These are phyloP conservation scores for Pardosa pseudoannulata DNA, from an alignment of 2,888 invertebrate genomes.

Conservation along the genomic window DNA sequence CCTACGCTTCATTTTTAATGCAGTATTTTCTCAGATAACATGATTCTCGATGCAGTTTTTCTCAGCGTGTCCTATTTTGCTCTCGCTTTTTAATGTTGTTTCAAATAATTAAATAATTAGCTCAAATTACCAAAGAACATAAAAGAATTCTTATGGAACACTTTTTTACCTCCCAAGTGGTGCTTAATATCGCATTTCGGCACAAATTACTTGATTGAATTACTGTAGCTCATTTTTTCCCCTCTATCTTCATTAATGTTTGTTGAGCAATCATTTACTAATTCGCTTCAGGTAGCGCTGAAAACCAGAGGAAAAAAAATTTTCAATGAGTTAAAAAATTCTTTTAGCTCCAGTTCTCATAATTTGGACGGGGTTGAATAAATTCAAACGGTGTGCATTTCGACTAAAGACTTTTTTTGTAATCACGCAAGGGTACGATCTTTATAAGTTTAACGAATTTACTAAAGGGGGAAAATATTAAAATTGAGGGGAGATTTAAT, in stretches of 20 bases:
- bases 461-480: no score
- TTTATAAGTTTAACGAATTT: not conserved
- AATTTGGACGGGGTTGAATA: not conserved
- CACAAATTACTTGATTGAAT: slow-evolving; percentile 70
- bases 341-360: not conserved
- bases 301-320: not conserved
- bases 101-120: slow-evolving; percentile 17
- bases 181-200: slow-evolving; percentile 64
- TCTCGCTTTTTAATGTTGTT: slow-evolving; percentile 4
- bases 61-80: not conserved
- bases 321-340: not conserved
- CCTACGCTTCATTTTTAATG: not conserved
- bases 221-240: slow-evolving; percentile 24
- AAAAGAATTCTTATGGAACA: slow-evolving; percentile 3
- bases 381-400: not conserved
- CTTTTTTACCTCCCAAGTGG: slow-evolving; percentile 32
- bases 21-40: not conserved
- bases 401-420: not conserved
- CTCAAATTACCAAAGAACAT: slow-evolving; percentile 2
- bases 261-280: slow-evolving; percentile 57
- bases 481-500: not conserved
- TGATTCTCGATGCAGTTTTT: not conserved
- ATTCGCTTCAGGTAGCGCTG: slow-evolving; percentile 27
- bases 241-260: slow-evolving; percentile 47
- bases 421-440: not conserved